Percentiles rank a stretch among this genome's conserved stretches.
Evolutionary conservation across 1,140 invertebrate species (phyloP).

Genomic region (Maconellicoccus hirsutus): DNA sequence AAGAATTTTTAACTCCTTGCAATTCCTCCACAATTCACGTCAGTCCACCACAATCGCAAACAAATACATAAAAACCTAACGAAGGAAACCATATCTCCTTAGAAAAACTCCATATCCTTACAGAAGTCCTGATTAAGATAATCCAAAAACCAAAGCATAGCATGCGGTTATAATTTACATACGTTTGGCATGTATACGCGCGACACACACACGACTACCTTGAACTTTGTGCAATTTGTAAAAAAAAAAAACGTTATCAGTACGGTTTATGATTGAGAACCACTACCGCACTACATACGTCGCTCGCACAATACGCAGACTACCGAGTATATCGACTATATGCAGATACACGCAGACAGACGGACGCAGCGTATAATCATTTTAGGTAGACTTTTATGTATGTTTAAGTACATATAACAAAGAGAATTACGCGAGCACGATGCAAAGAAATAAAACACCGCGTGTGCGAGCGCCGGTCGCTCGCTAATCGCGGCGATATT

Average conservation of each 20-base stretch:
- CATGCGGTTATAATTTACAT: no score
- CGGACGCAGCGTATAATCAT: not conserved
- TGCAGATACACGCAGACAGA: not conserved
- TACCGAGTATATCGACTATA: not conserved
- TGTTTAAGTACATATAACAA: not conserved
- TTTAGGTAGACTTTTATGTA: not conserved
- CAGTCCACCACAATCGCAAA: no score
- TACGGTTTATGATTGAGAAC: not conserved
- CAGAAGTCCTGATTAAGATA: no score
- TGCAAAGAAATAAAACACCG: not conserved
- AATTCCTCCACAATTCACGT: no score
- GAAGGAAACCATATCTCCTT: no score
- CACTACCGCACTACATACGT: not conserved
- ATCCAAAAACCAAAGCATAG: no score
- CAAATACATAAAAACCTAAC: no score
- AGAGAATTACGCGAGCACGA: not conserved
- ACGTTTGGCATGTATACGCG: no score
- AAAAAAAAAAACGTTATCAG: not conserved
- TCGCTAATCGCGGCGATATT: not conserved
- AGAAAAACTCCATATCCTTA: no score
- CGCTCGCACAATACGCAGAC: not conserved
- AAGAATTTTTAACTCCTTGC: no score
- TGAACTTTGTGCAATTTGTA: constrained; percentile 5
- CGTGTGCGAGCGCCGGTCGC: not conserved
- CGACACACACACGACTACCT: not conserved